A percentile compares a stretch with the other conserved stretches of the same genome.
These are phyloP conservation scores for Tenthredo livida DNA, from an alignment of 2,888 invertebrate species.

Conservation along the genomic window DNA sequence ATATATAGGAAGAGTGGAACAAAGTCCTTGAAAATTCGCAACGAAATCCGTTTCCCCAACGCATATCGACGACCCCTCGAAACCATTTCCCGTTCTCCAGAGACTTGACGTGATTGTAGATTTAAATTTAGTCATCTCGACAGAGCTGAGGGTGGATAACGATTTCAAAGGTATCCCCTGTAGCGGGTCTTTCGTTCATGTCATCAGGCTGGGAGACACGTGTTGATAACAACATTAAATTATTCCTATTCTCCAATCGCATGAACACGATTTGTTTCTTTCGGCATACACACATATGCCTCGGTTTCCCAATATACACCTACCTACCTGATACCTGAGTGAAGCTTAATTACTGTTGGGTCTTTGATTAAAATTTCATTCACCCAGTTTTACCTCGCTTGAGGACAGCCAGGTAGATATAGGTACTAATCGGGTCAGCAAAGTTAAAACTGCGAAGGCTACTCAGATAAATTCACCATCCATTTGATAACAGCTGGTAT, in stretches of 20 bases:
- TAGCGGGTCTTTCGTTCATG: conserved; percentile 28
- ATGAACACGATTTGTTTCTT: conserved; percentile 4
- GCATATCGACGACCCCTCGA: conserved; percentile 33
- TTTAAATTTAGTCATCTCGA: conserved; percentile 49
- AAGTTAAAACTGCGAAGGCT: conserved; percentile 8
- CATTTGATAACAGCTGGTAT: conserved; percentile 14
- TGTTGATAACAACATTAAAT: conserved; percentile 42
- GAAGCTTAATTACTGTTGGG: not conserved
- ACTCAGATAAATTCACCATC: not conserved
- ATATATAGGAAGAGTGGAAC: not conserved
- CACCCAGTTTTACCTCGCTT: not conserved
- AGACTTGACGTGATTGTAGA: conserved; percentile 43
- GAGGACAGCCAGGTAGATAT: too few species aligned
- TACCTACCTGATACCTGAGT: not conserved
- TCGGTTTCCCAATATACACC: not conserved
- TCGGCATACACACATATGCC: not conserved
- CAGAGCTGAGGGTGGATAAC: conserved; percentile 33
- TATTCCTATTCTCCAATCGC: conserved; percentile 13
- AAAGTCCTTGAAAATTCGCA: not conserved
- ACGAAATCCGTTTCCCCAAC: conserved; percentile 5
- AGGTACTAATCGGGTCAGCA: not conserved
- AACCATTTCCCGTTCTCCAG: conserved; percentile 37
- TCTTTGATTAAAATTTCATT: conserved; percentile 36
- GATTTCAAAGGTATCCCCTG: conserved; percentile 26
- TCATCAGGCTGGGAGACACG: conserved; percentile 36